These are phyloP conservation scores for Beris chalybata DNA, from an alignment of 2,888 invertebrate species.

Conservation along the genomic window DNA sequence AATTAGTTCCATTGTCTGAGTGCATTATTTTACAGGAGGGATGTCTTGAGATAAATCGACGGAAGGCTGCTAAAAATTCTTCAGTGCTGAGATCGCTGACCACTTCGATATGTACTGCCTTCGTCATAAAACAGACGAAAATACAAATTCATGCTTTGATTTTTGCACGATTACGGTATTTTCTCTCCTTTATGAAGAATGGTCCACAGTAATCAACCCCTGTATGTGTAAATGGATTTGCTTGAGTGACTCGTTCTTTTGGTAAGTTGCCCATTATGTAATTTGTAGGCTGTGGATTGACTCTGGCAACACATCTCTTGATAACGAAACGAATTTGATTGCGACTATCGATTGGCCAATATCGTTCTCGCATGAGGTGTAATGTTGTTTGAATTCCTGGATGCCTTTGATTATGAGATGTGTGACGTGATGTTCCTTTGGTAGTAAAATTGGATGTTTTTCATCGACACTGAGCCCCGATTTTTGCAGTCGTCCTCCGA, in stretches of 20 bases:
- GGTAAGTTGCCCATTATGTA: background rate
- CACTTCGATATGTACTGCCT: too few relatives aligned
- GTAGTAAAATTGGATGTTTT: background rate
- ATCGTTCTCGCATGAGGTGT: background rate
- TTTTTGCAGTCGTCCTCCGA: background rate
- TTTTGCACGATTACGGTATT: too few relatives aligned
- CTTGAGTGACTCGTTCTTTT: background rate
- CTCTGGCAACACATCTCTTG: background rate
- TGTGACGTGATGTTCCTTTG: background rate
- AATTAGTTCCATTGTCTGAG: too few relatives aligned
- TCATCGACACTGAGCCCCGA: background rate
- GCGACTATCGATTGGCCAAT: background rate
- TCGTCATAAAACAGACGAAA: too few relatives aligned
- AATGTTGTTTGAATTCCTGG: background rate
- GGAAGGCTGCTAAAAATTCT: too few relatives aligned
- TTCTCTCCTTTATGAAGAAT: background rate
- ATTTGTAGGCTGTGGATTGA: too few relatives aligned
- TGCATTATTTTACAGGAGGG: too few relatives aligned
- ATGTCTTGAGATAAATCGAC: too few relatives aligned
- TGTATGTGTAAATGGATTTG: background rate
- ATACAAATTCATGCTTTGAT: too few relatives aligned
- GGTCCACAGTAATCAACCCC: slow-evolving; percentile 1
- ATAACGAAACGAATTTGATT: background rate
- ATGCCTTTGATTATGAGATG: background rate
- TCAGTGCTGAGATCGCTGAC: too few relatives aligned